These are phyloP conservation scores for Plotosus lineatus DNA, from an alignment of 2,113 vertebrate genomes.

Conservation along the genomic window DNA sequence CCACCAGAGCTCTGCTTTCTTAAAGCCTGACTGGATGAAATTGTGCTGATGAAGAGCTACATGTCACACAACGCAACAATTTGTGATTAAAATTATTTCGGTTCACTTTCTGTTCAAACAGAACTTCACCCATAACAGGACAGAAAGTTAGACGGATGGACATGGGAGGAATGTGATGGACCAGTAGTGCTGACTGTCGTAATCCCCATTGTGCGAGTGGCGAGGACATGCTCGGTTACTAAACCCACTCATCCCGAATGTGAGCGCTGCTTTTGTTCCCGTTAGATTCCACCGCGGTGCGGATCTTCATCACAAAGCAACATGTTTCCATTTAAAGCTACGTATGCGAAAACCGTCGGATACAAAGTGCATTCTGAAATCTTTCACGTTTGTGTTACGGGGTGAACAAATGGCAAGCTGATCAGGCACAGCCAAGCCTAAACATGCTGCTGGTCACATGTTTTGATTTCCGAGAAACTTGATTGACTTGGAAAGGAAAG, in stretches of 20 bases:
- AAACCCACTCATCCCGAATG: slow-evolving; percentile 43
- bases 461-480: neutral
- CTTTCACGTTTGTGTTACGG: neutral
- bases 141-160: neutral
- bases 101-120: neutral
- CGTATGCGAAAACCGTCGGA: neutral
- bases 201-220: slow-evolving; percentile 36
- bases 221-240: slow-evolving; percentile 10
- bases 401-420: neutral
- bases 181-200: slow-evolving; percentile 42
- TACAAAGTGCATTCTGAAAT: neutral
- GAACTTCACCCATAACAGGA: neutral
- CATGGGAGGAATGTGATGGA: slow-evolving; percentile 31
- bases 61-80: neutral
- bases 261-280: slow-evolving; percentile 47
- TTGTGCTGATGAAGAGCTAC: neutral
- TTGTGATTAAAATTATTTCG: neutral
- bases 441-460: neutral
- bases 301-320: neutral
- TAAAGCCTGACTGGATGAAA: neutral
- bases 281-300: slow-evolving; percentile 24
- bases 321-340: neutral
- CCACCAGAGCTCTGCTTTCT: neutral
- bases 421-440: too few species aligned
- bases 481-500: neutral